Percentiles rank a stretch among this genome's conserved stretches.
Conservation (phyloP, 2,888 invertebrate species). For the Thumatha senex region DNA sequence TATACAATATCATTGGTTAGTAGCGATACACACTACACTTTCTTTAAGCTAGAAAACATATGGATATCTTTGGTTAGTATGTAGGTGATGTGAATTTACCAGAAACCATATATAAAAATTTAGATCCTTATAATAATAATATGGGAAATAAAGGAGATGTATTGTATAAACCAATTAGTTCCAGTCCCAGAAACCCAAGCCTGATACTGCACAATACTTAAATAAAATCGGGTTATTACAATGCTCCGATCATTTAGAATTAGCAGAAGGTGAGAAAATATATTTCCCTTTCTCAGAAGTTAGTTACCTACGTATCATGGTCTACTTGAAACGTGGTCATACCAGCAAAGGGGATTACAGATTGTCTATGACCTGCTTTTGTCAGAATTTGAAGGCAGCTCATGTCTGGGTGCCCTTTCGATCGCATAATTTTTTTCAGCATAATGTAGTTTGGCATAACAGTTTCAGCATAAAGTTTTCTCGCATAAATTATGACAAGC, state of each 20-base stretch:
- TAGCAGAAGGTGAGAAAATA: no score
- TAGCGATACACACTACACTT: constrained; percentile 11
- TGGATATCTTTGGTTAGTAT: constrained; percentile 20
- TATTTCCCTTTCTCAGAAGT: no score
- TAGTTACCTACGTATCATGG: no score
- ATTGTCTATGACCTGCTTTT: no score
- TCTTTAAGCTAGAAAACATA: constrained; percentile 16
- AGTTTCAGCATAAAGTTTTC: no score
- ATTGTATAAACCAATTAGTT: constrained; percentile 17
- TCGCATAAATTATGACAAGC: no score
- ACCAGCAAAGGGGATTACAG: no score
- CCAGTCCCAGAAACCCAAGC: constrained; percentile 30
- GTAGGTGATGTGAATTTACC: constrained; percentile 15
- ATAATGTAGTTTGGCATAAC: no score
- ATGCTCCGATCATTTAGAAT: constrained; percentile 2
- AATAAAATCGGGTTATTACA: constrained; percentile 11
- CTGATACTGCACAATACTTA: constrained; percentile 31
- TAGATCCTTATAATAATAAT: neutral
- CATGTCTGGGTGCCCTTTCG: no score
- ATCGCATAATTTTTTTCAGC: no score
- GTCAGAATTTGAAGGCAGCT: no score
- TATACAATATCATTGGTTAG: constrained; percentile 13
- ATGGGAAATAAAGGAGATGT: neutral
- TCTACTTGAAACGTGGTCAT: no score
- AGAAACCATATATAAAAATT: constrained; percentile 1